Conservation (phyloP, 2,797 vertebrate species). For the Falco concolor region DNA sequence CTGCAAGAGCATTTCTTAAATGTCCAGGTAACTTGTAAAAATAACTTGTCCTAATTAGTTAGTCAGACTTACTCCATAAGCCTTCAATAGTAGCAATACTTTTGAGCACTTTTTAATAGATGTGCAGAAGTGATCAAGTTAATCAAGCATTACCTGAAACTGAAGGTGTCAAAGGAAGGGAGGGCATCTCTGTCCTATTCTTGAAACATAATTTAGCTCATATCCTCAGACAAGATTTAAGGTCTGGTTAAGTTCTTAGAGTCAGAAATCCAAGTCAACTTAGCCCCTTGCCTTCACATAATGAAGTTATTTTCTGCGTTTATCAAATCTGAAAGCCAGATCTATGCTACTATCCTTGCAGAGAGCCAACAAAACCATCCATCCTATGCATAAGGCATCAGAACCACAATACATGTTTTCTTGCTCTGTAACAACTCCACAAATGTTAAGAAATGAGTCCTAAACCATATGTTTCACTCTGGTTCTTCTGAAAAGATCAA, state of each 20-base stretch:
- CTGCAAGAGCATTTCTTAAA: neutral
- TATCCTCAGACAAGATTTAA: neutral
- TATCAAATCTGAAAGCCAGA: neutral
- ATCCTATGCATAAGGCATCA: neutral
- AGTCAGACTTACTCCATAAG: neutral
- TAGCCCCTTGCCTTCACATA: neutral
- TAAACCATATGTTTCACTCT: neutral
- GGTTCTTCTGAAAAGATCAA: neutral
- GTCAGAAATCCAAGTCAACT: neutral
- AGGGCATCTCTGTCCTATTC: neutral
- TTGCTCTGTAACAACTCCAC: neutral
- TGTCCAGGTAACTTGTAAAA: neutral
- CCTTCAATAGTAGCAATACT: neutral
- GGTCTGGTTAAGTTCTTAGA: neutral
- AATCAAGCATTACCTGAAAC: neutral
- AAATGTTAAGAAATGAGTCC: neutral
- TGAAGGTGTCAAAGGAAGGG: neutral
- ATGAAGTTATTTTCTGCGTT: neutral
- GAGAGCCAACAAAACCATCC: neutral
- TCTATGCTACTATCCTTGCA: neutral
- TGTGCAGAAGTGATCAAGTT: neutral
- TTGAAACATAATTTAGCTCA: neutral
- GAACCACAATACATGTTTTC: neutral
- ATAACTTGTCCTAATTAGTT: neutral
- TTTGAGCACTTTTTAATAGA: neutral